These are phyloP conservation scores for Condylostylus longicornis DNA, from an alignment of 1,140 invertebrate species.

Conservation along the genomic window DNA sequence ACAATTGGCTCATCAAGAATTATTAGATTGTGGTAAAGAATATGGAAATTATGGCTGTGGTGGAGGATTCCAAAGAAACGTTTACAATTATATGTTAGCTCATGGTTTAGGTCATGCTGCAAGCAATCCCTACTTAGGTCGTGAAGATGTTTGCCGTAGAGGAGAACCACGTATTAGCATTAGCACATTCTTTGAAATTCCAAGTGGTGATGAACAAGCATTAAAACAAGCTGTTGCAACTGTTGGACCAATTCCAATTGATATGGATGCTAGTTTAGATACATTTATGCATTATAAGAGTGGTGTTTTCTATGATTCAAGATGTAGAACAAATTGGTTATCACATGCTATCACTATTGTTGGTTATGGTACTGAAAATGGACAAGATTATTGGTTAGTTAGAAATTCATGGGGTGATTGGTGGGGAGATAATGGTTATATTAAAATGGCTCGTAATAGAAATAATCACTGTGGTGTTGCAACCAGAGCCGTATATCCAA, in stretches of 20 bases:
- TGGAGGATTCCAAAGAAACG: slow-evolving; percentile 60
- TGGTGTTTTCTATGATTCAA: slow-evolving; percentile 45
- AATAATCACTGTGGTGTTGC: slow-evolving; percentile 41
- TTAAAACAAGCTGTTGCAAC: slow-evolving; percentile 54
- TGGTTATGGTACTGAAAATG: slow-evolving; percentile 56
- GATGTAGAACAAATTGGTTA: slow-evolving; percentile 38
- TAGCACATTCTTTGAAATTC: slow-evolving; percentile 38
- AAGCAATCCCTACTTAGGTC: slow-evolving; percentile 59
- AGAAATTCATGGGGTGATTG: slow-evolving; percentile 42
- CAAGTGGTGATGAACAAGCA: slow-evolving; percentile 45
- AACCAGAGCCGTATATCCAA: slow-evolving; percentile 7
- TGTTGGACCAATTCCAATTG: slow-evolving; percentile 50
- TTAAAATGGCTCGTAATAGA: slow-evolving; percentile 40
- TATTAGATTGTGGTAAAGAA: slow-evolving; percentile 66
- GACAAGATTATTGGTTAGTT: slow-evolving; percentile 46
- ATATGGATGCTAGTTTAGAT: slow-evolving; percentile 60
- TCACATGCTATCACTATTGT: slow-evolving; percentile 44
- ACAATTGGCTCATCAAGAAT: slow-evolving; percentile 76
- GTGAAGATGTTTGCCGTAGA: slow-evolving; percentile 36
- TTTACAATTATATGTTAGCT: slow-evolving; percentile 60
- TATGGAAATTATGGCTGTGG: slow-evolving; percentile 73
- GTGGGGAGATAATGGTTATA: slow-evolving; percentile 47
- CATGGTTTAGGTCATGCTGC: slow-evolving; percentile 58
- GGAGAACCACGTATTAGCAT: slow-evolving; percentile 5
- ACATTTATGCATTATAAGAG: slow-evolving; percentile 55